Evolutionary conservation across 2,888 invertebrate species (phyloP).

Genomic region (Druceiella hillmani): DNA sequence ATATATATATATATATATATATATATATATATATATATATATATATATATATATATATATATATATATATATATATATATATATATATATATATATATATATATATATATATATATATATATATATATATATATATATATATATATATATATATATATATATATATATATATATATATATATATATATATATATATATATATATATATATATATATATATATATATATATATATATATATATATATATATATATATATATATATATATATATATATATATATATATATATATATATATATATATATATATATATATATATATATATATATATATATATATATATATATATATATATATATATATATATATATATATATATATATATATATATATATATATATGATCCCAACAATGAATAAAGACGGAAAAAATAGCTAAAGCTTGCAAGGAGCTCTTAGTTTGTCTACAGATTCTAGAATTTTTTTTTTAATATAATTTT

Average conservation of each 20-base stretch:
- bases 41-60: constrained; percentile 1
- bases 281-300: constrained; percentile 1
- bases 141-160: neutral
- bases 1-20: constrained; percentile 1
- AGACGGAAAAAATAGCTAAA: too few species aligned
- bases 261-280: constrained; percentile 1
- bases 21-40: constrained; percentile 1
- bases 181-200: neutral
- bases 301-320: constrained; percentile 1
- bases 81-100: constrained; percentile 1
- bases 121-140: neutral
- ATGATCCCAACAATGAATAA: neutral
- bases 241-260: constrained; percentile 1
- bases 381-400: constrained; percentile 1
- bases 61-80: constrained; percentile 1
- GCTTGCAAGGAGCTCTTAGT: too few species aligned
- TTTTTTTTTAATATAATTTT: too few species aligned
- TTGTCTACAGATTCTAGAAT: too few species aligned
- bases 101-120: neutral
- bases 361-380: constrained; percentile 1
- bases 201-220: constrained; percentile 1
- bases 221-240: constrained; percentile 1
- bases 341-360: constrained; percentile 1
- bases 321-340: constrained; percentile 1
- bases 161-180: neutral